phyloP scores from a whole-genome alignment of 1,140 invertebrate genomes.

The Psix sp. region DNA sequence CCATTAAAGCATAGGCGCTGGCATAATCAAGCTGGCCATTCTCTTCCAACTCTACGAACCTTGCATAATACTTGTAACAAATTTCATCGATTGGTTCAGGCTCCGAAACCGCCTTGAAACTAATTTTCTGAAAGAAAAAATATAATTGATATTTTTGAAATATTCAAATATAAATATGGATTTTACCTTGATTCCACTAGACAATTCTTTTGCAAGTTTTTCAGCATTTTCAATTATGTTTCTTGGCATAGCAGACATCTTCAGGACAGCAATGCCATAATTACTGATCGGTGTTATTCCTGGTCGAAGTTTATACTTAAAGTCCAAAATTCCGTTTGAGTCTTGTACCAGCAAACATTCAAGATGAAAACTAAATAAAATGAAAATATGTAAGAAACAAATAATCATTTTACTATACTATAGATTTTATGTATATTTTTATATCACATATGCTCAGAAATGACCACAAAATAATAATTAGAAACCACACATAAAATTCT shows the following conservation, averaged over 20 bases:
- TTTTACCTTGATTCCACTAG: conserved; percentile 33
- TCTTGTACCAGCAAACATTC: conserved; percentile 61
- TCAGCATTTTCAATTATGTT: conserved; percentile 25
- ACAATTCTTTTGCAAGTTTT: conserved; percentile 21
- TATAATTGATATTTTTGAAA: conserved; percentile 3
- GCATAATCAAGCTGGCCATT: conserved; percentile 12
- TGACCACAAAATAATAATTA: no score
- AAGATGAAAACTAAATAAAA: conserved; percentile 70
- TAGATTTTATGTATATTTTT: no score
- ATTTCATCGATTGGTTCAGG: conserved; percentile 5
- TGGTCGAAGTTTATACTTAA: conserved; percentile 72
- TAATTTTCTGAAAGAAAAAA: background rate
- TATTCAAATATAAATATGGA: background rate
- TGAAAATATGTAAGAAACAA: conserved; percentile 9
- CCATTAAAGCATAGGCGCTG: conserved; percentile 4
- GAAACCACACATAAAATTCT: no score
- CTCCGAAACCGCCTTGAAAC: background rate
- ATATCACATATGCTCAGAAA: no score
- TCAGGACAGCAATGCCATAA: conserved; percentile 77
- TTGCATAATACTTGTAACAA: conserved; percentile 23
- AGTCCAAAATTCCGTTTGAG: conserved; percentile 63
- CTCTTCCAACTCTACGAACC: conserved; percentile 9
- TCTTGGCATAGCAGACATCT: conserved; percentile 64
- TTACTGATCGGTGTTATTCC: conserved; percentile 69
- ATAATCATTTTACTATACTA: background rate